Percentiles rank a stretch among this genome's conserved stretches.
phyloP scores from a whole-genome alignment of 2,888 invertebrate species.

The Orthosia incerta region DNA sequence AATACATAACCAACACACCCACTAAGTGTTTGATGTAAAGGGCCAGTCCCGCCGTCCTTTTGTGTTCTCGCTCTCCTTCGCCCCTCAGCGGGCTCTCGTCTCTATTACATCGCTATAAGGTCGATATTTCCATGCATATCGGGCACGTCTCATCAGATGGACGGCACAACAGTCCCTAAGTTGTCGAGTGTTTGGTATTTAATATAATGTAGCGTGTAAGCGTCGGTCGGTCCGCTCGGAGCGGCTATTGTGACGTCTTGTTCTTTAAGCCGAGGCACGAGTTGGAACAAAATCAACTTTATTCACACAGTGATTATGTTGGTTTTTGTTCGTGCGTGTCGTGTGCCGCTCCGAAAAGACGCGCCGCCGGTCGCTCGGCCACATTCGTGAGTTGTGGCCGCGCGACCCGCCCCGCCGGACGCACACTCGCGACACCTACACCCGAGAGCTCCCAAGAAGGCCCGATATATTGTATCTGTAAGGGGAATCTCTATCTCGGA shows the following conservation, averaged over 20 bases:
- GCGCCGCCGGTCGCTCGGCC: slow-evolving; percentile 71
- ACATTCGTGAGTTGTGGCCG: slow-evolving; percentile 80
- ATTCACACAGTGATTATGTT: neutral
- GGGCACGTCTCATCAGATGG: slow-evolving; percentile 19
- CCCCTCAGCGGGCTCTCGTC: slow-evolving; percentile 22
- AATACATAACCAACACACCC: neutral
- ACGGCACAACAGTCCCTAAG: slow-evolving; percentile 25
- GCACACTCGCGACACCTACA: slow-evolving; percentile 47
- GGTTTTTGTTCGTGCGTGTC: neutral
- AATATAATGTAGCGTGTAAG: slow-evolving; percentile 48
- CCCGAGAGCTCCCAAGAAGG: too few species aligned
- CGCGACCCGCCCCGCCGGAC: slow-evolving; percentile 68
- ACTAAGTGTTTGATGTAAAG: slow-evolving; percentile 19
- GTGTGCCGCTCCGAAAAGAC: slow-evolving; percentile 58
- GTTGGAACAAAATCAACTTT: neutral
- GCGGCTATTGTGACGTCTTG: slow-evolving; percentile 17
- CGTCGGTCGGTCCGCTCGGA: slow-evolving; percentile 51
- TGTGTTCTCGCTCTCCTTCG: slow-evolving; percentile 33
- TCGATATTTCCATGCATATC: slow-evolving; percentile 45
- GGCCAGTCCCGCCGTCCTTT: slow-evolving; percentile 20
- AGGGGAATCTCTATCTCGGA: too few species aligned
- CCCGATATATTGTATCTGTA: too few species aligned
- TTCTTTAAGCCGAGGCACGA: neutral
- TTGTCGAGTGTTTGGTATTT: slow-evolving; percentile 26
- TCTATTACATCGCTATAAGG: slow-evolving; percentile 4